Evolutionary conservation across 2,888 invertebrate species (phyloP).

Genomic region (Diaperis boleti): DNA sequence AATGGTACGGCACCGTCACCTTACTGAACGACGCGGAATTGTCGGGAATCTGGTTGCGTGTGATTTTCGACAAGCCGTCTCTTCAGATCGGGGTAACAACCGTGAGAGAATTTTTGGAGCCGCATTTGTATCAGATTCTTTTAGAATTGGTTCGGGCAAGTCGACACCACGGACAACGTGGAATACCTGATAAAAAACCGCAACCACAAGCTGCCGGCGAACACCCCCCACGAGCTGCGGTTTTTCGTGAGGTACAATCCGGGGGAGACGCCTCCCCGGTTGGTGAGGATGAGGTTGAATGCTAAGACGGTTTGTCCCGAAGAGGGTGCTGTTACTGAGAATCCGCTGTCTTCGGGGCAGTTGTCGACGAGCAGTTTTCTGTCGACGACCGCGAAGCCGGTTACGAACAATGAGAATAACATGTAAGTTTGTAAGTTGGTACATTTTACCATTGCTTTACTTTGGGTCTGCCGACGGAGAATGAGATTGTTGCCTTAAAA

Average conservation of each 20-base stretch:
- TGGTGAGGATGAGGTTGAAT: constrained; percentile 65
- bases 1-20: constrained; percentile 74
- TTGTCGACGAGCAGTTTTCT: constrained; percentile 50
- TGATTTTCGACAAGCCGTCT: constrained; percentile 66
- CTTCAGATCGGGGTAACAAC: constrained; percentile 53
- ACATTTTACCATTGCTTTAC: too few relatives aligned
- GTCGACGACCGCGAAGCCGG: constrained; percentile 37
- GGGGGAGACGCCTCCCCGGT: constrained; percentile 66
- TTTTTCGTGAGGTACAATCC: constrained; percentile 74
- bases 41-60: constrained; percentile 71
- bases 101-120: not conserved
- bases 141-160: constrained; percentile 70
- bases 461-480: too few relatives aligned
- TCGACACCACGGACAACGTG: constrained; percentile 71
- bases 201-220: constrained; percentile 70
- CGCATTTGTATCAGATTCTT: constrained; percentile 18
- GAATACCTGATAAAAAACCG: constrained; percentile 74
- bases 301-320: constrained; percentile 71
- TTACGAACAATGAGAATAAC: not conserved
- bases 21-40: constrained; percentile 70
- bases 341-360: constrained; percentile 61
- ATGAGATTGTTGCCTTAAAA: too few relatives aligned
- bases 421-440: constrained; percentile 10
- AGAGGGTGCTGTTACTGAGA: constrained; percentile 54
- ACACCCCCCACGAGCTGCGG: constrained; percentile 69